Conservation (phyloP, 1,140 invertebrate genomes). For the Drosophila watanabei region DNA sequence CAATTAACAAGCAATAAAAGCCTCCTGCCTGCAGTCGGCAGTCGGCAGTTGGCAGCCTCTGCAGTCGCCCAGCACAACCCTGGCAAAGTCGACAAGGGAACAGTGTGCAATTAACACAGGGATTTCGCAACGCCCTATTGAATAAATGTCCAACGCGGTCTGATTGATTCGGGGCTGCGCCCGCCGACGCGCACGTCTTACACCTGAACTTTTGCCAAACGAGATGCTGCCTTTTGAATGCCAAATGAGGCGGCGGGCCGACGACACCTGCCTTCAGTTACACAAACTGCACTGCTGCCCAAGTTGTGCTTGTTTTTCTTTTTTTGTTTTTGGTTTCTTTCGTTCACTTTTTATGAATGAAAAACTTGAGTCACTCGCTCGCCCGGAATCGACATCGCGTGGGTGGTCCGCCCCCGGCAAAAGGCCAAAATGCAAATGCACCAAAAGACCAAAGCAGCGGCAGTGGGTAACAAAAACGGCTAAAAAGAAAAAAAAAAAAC, state of each 20-base stretch:
- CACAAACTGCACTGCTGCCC: conserved; percentile 4
- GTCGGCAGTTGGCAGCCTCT: conserved; percentile 11
- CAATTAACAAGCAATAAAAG: conserved; percentile 83
- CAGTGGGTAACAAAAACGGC: conserved; percentile 48
- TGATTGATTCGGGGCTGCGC: conserved; percentile 48
- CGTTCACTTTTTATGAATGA: conserved; percentile 69
- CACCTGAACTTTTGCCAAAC: conserved; percentile 74
- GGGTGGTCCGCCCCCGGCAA: conserved; percentile 72
- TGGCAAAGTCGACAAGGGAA: conserved; percentile 4
- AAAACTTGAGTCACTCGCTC: conserved; percentile 60
- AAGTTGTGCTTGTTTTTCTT: conserved; percentile 12
- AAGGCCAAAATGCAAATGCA: conserved; percentile 74
- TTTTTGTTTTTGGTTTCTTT: conserved; percentile 35
- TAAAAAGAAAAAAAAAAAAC: conserved; percentile 36
- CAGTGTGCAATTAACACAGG: conserved; percentile 67
- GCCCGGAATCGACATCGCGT: conserved; percentile 45
- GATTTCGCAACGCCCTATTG: conserved; percentile 67
- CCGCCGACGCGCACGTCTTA: conserved; percentile 53
- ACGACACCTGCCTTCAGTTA: conserved; percentile 46
- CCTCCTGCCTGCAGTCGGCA: conserved; percentile 22
- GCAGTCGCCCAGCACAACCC: conserved; percentile 9
- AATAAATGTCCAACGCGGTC: conserved; percentile 52
- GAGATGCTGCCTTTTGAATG: conserved; percentile 67
- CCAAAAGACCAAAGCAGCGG: conserved; percentile 50
- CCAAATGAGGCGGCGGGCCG: conserved; percentile 52